Evolutionary conservation across 2,113 vertebrate species (phyloP).

Genomic region (Scomber colias): DNA sequence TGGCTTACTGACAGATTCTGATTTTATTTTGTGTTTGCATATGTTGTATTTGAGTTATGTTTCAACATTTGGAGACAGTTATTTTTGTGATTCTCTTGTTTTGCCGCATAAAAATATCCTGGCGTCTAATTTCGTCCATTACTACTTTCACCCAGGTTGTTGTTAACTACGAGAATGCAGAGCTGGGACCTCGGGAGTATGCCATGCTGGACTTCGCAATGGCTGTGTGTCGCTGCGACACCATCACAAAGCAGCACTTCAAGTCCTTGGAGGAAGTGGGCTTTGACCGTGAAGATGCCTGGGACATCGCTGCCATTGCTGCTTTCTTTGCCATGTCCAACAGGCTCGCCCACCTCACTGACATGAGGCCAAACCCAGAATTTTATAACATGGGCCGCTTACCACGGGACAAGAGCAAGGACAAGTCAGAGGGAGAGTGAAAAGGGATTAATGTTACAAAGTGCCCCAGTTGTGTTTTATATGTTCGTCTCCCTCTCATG

Average conservation of each 20-base stretch:
- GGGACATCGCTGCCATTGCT: slow-evolving; percentile 89
- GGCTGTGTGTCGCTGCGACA: slow-evolving; percentile 84
- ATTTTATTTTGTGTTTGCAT: too few species aligned
- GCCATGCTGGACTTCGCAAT: slow-evolving; percentile 91
- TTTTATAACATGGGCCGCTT: slow-evolving; percentile 88
- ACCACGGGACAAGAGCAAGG: slow-evolving; percentile 71
- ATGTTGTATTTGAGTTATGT: too few species aligned
- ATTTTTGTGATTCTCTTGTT: too few species aligned
- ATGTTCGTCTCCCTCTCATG: background rate
- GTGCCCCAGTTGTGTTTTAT: background rate
- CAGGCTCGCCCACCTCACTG: slow-evolving; percentile 85
- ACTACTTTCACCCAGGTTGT: slow-evolving; percentile 76
- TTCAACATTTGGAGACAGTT: too few species aligned
- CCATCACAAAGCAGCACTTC: slow-evolving; percentile 88
- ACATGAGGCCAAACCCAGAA: slow-evolving; percentile 87
- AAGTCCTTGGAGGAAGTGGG: slow-evolving; percentile 84
- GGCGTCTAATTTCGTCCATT: background rate
- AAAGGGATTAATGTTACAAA: background rate
- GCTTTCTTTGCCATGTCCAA: slow-evolving; percentile 91
- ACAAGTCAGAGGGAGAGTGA: slow-evolving; percentile 16
- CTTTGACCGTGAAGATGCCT: slow-evolving; percentile 88
- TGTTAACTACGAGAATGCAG: slow-evolving; percentile 87
- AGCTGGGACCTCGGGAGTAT: slow-evolving; percentile 80
- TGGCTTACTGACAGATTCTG: too few species aligned
- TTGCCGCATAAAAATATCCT: background rate